Percentiles rank a stretch among this genome's conserved stretches.
Evolutionary conservation across 2,797 vertebrate species (phyloP).

Genomic region (Pantherophis vulpinus): DNA sequence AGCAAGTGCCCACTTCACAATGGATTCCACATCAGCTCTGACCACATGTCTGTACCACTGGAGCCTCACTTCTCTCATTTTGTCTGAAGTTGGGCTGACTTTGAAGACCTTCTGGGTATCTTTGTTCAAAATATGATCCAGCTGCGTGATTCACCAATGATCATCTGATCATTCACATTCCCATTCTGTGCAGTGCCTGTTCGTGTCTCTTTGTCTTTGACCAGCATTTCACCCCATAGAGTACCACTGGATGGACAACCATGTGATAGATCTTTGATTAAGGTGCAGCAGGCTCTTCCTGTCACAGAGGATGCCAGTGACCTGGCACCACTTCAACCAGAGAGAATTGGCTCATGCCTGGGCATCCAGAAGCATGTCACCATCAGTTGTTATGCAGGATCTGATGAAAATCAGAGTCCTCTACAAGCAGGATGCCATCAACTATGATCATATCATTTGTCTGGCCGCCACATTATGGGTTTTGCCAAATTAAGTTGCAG

Average conservation of each 20-base stretch:
- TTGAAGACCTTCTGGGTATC: not conserved
- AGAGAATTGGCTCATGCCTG: not conserved
- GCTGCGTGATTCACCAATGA: not conserved
- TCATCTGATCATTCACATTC: not conserved
- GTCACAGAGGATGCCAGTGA: not conserved
- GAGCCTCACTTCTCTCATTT: not conserved
- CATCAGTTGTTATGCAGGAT: not conserved
- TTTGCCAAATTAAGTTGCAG: not conserved
- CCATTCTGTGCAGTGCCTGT: not conserved
- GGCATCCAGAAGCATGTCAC: not conserved
- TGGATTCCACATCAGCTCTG: not conserved
- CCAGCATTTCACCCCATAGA: not conserved
- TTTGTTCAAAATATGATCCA: not conserved
- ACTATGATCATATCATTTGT: not conserved
- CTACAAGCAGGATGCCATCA: not conserved
- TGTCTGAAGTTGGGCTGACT: not conserved
- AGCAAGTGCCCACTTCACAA: not conserved
- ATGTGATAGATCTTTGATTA: not conserved
- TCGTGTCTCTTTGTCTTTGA: not conserved
- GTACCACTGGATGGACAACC: not conserved
- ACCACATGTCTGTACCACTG: not conserved
- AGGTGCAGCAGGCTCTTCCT: not conserved
- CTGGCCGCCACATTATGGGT: not conserved
- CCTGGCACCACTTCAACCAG: not conserved
- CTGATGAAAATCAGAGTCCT: not conserved